Conservation (phyloP, 2,113 vertebrate species). For the Gambusia holbrooki region DNA sequence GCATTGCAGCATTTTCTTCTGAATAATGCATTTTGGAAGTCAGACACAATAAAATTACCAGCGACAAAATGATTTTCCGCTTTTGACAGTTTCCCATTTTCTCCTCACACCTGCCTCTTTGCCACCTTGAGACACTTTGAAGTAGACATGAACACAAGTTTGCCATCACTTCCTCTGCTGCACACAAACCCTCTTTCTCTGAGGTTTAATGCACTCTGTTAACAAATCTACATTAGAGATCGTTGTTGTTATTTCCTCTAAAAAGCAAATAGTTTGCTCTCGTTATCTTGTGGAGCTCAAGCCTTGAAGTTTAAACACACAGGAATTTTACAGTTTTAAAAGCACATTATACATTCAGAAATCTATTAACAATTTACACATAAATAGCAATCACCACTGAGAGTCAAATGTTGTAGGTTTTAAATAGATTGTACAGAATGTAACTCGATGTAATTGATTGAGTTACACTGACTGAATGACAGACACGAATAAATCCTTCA, state of each 20-base stretch:
- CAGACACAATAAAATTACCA: neutral
- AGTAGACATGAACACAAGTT: neutral
- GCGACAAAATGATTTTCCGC: neutral
- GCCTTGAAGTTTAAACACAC: neutral
- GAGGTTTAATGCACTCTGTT: neutral
- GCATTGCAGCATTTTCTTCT: neutral
- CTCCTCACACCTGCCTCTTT: neutral
- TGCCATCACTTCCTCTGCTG: slow-evolving; percentile 6
- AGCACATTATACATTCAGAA: neutral
- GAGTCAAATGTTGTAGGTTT: no score
- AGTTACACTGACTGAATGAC: no score
- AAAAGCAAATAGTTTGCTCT: neutral
- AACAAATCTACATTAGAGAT: neutral
- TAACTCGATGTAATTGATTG: no score
- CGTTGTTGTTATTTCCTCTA: neutral
- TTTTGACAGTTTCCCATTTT: neutral
- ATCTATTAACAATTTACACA: neutral
- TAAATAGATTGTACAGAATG: no score
- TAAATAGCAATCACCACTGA: neutral
- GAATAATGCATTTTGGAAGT: neutral
- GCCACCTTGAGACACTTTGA: neutral
- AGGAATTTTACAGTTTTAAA: neutral
- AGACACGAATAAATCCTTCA: neutral
- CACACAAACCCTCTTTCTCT: neutral
- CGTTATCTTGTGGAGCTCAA: neutral